These are phyloP conservation scores for Phyllotreta striolata DNA, from an alignment of 2,888 invertebrate species.

Conservation along the genomic window DNA sequence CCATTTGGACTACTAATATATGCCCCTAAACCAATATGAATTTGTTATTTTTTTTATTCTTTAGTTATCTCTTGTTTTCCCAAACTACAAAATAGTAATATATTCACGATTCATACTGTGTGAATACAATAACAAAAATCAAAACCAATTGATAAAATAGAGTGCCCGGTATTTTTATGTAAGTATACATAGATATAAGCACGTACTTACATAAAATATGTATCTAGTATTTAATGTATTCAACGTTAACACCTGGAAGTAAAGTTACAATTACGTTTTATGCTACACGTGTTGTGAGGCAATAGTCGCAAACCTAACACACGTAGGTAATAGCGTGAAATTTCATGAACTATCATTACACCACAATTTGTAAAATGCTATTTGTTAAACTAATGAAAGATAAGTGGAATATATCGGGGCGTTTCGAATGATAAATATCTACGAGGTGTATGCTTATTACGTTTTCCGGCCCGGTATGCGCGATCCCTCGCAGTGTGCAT, in stretches of 20 bases:
- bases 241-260: slow-evolving; percentile 15
- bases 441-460: slow-evolving; percentile 18
- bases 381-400: slow-evolving; percentile 32
- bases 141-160: too few relatives aligned
- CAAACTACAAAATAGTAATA: too few relatives aligned
- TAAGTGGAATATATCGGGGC: slow-evolving; percentile 10
- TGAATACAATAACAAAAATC: too few relatives aligned
- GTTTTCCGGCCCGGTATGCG: slow-evolving; percentile 3
- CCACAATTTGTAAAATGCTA: slow-evolving; percentile 32
- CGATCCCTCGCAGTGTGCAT: slow-evolving; percentile 29
- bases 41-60: too few relatives aligned
- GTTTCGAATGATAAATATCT: slow-evolving; percentile 21
- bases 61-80: too few relatives aligned
- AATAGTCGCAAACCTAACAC: slow-evolving; percentile 5
- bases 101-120: too few relatives aligned
- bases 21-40: too few relatives aligned
- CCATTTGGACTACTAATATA: too few relatives aligned
- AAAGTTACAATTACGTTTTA: too few relatives aligned
- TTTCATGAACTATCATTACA: slow-evolving; percentile 31
- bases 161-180: too few relatives aligned
- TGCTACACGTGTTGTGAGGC: slow-evolving; percentile 12
- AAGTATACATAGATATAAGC: too few relatives aligned
- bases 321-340: slow-evolving; percentile 10
- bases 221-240: neutral
- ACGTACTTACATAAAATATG: too few relatives aligned